Evolutionary conservation across 1,140 invertebrate genomes (phyloP), one percentile per base, ranked within the genome.

Genomic region (Drosophila baimaii): DNA sequence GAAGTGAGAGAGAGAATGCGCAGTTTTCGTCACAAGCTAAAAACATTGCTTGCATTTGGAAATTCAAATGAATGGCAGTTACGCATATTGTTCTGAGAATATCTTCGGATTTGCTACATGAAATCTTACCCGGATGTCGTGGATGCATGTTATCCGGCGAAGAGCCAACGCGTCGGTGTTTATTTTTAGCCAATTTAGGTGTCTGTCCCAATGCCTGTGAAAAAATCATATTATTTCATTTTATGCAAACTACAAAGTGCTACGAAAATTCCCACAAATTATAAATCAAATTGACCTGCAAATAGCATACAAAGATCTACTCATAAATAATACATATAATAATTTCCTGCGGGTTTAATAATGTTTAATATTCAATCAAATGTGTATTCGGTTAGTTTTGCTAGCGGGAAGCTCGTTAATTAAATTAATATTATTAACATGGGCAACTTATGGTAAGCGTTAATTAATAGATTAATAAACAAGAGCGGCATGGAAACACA

Each of bases 101-200:
- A n/a, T n/a, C 8, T 13, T 5, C 5, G 23, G 2, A 6, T 4
- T 10, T 12, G 3, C 5, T 15, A 10, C 1, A 3, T 29, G 0
- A 31, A 27, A 17, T 49, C 37, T 23, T 77, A 91, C 90, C 90
- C 15, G 91, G 89, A 66, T 92, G 88, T 43, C 89, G 75, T 29
- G 88, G 80, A 79, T 92, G 91, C 75, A 91, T 91, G 43, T 92
- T 91, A 25, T 92, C 91, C 10, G 91, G 91, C 10, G 91, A 92
- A 29, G 91, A 92, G 6, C 90, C 91, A 17, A 91, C 91, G 15
- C 91, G 90, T 61, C 91, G 76, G 63, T 92, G 91, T 41, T 91
- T 92, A 33, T 91, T 79, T 56, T 92, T 77, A 44, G 61, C 91
- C 52, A 91, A 17, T 44, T 90, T 91, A 2, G 91, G 91, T 15